A percentile compares a stretch with the other conserved stretches of the same genome.
Evolutionary conservation across 2,888 invertebrate species (phyloP).

Genomic region (Thumatha senex): DNA sequence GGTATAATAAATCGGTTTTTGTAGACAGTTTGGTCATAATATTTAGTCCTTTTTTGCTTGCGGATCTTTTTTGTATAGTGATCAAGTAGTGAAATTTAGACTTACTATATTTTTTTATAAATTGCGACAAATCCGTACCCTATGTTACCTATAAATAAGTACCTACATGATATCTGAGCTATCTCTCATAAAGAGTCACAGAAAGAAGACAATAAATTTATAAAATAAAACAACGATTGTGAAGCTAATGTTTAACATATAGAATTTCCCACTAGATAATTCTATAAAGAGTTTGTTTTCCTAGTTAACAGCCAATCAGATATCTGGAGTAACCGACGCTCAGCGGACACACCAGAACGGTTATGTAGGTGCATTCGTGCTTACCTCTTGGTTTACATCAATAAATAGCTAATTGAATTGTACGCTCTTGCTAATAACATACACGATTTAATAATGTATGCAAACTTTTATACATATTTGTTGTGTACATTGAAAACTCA

Average conservation of each 20-base stretch:
- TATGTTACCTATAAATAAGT: no score
- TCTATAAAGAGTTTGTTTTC: slow-evolving; percentile 28
- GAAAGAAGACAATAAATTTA: not conserved
- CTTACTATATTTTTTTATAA: no score
- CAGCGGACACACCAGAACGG: slow-evolving; percentile 63
- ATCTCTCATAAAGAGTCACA: not conserved
- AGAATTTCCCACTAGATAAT: slow-evolving; percentile 18
- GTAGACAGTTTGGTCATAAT: no score
- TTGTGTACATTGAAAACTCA: no score
- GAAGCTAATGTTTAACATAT: slow-evolving; percentile 9
- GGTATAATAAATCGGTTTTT: no score
- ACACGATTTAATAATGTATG: slow-evolving; percentile 7
- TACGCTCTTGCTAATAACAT: slow-evolving; percentile 26
- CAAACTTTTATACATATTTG: slow-evolving; percentile 1
- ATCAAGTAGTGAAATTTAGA: no score
- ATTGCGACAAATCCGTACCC: no score
- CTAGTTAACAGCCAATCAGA: slow-evolving; percentile 31
- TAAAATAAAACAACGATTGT: slow-evolving; percentile 2
- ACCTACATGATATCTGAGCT: no score
- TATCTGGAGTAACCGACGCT: slow-evolving; percentile 61
- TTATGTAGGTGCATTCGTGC: slow-evolving; percentile 60
- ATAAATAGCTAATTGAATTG: slow-evolving; percentile 35
- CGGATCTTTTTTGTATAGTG: no score
- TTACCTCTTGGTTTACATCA: slow-evolving; percentile 43
- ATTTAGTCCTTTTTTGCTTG: no score